Base-by-base conservation (phyloP, 2,797 vertebrate genomes). In the Zenarchopterus dispar region DNA sequence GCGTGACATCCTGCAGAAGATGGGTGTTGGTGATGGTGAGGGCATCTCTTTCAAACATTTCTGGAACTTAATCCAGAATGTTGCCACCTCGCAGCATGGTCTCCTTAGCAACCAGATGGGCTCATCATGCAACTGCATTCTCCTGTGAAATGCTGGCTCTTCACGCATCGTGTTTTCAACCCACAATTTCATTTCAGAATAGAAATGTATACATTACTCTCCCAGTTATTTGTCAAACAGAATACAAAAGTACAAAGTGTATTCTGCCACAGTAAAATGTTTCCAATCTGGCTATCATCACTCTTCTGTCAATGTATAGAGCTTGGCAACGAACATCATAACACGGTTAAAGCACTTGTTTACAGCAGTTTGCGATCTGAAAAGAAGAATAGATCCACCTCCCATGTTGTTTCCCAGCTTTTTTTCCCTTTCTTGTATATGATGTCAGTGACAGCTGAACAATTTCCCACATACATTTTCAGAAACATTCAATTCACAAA, bases 11-110 rank as follows among this genome's bases (percentile, higher is more conserved):
- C 17, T 94, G 68, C 70, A 65, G 66, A 85, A 84, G 70, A 93
- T 94, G 88, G 91, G 90, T 1, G 91, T 94, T 8, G 89, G 80
- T 24, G 92, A 92, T 0, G 93, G 91, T 1, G 92, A 94, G 61
- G 90, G 91, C 50, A 80, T 94, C 86, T 86, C 90, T 76, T 94
- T 94, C 87, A 85, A 85, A 62, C 75, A 92, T 21, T 94, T 94
- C 89, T 94, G 93, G 93, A 77, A 0, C 62, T 73, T 94, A 8
- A 90, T 94, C 85, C 92, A 93, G 89, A 70, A 70, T 1, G 1
- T 93, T 84, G 91, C 93, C 78, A 75, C 75, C 24, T 16, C 31
- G 0, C 90, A 94, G 79, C 73, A 89, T 17, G 19, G 80, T 63
- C 2, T 79, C 49, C 80, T 93, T 17, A 81, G 85, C 31, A 42